phyloP scores from a whole-genome alignment of 2,888 invertebrate genomes.

The Eremobia ochroleuca region DNA sequence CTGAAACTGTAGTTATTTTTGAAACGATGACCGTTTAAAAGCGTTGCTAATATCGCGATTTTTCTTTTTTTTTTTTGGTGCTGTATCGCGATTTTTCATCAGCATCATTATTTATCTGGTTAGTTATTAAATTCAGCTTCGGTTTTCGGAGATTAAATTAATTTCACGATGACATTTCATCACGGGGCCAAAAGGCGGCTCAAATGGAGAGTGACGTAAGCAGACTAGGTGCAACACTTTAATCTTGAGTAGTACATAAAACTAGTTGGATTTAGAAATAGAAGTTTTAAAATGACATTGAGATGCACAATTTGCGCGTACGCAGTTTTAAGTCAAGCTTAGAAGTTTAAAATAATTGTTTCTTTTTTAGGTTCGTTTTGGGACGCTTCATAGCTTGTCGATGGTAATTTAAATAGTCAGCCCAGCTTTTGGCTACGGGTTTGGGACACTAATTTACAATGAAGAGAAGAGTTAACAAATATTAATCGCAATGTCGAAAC shows the following conservation, averaged over 20 bases:
- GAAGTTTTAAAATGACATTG: conserved; percentile 18
- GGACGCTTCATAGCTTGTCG: neutral
- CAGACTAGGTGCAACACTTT: conserved; percentile 54
- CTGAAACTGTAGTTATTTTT: conserved; percentile 18
- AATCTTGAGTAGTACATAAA: conserved; percentile 42
- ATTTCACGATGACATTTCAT: conserved; percentile 63
- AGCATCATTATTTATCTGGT: conserved; percentile 23
- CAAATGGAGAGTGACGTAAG: conserved; percentile 64
- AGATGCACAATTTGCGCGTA: conserved; percentile 27
- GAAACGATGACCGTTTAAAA: conserved; percentile 2
- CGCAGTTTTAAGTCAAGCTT: neutral
- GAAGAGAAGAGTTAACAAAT: neutral
- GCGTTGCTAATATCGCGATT: conserved; percentile 33
- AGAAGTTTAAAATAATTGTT: neutral
- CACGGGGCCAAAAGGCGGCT: conserved; percentile 57
- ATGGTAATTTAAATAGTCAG: neutral
- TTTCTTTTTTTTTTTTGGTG: too few relatives aligned
- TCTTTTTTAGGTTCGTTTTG: neutral
- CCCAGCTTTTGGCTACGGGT: neutral
- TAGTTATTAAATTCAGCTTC: conserved; percentile 36
- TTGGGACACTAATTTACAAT: neutral
- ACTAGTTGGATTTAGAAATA: conserved; percentile 54
- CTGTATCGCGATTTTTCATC: conserved; percentile 18
- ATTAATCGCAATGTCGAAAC: neutral
- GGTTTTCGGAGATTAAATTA: conserved; percentile 47